Percentiles rank a stretch among this genome's conserved stretches.
Conservation (phyloP, 2,888 invertebrate species). For the Cinara cedri region DNA sequence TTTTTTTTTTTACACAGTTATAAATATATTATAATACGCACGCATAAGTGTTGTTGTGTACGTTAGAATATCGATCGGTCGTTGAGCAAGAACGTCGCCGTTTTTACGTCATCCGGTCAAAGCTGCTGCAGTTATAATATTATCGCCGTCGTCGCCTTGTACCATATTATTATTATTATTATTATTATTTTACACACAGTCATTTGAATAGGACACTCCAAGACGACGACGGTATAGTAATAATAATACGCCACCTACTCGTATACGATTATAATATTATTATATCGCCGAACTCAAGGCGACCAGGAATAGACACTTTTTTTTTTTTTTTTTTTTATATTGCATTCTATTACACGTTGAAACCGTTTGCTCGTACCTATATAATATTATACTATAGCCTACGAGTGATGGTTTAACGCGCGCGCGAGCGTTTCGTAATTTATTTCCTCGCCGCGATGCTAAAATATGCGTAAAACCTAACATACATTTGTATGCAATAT, state of each 20-base stretch:
- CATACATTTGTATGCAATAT: too few relatives aligned
- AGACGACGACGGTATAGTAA: background rate
- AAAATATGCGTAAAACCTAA: too few relatives aligned
- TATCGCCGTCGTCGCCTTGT: conserved; percentile 28
- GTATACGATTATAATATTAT: background rate
- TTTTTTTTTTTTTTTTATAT: background rate
- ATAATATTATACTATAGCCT: background rate
- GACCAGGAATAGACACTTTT: conserved; percentile 27
- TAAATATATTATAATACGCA: background rate
- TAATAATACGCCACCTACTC: conserved; percentile 20
- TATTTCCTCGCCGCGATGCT: too few relatives aligned
- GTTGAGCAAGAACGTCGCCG: conserved; percentile 18
- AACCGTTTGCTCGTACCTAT: background rate
- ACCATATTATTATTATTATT: too few relatives aligned
- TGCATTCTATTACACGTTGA: too few relatives aligned
- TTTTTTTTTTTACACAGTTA: background rate
- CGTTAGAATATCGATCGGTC: conserved; percentile 1
- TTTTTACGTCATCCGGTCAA: conserved; percentile 29
- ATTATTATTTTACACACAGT: too few relatives aligned
- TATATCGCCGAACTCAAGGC: conserved; percentile 16
- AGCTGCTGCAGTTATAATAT: background rate
- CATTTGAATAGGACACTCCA: conserved; percentile 25
- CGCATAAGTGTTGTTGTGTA: too few relatives aligned
- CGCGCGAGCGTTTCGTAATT: too few relatives aligned
- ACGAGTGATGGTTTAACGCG: too few relatives aligned